These are phyloP conservation scores for Pogonomyrmex barbatus DNA, from an alignment of 1,140 invertebrate species.

Conservation along the genomic window DNA sequence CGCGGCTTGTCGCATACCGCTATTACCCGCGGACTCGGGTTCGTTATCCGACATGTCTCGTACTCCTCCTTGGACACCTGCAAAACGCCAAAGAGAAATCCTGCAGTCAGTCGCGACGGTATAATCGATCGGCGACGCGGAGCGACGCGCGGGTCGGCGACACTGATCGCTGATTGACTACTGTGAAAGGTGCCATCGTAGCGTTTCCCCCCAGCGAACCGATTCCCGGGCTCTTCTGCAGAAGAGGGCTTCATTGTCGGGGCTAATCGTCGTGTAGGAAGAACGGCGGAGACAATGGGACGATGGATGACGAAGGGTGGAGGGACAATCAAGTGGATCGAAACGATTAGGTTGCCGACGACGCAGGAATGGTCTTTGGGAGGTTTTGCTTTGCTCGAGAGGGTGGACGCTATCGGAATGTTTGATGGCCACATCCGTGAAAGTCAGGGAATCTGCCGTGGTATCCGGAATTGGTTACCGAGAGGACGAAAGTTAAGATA, in stretches of 20 bases:
- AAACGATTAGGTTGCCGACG: slow-evolving; percentile 62
- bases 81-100: slow-evolving; percentile 63
- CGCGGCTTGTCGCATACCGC: slow-evolving; percentile 98
- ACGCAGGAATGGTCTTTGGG: slow-evolving; percentile 40
- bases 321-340: slow-evolving; percentile 50
- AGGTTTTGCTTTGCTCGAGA: slow-evolving; percentile 48
- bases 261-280: slow-evolving; percentile 55
- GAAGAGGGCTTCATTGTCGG: slow-evolving; percentile 57
- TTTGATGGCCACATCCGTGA: slow-evolving; percentile 33
- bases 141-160: slow-evolving; percentile 6
- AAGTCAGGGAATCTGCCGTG: neutral
- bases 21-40: slow-evolving; percentile 96
- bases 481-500: neutral
- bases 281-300: slow-evolving; percentile 39
- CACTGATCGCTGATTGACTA: slow-evolving; percentile 65
- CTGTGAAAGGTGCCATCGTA: slow-evolving; percentile 41
- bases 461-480: slow-evolving; percentile 7
- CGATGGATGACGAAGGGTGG: slow-evolving; percentile 5
- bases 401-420: slow-evolving; percentile 14
- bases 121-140: slow-evolving; percentile 54
- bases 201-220: neutral
- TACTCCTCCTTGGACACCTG: slow-evolving; percentile 97
- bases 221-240: slow-evolving; percentile 8
- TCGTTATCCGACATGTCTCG: slow-evolving; percentile 97
- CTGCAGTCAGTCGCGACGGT: slow-evolving; percentile 13